Evolutionary conservation across 2,888 invertebrate species (phyloP).

Genomic region (Microchrysa polita): DNA sequence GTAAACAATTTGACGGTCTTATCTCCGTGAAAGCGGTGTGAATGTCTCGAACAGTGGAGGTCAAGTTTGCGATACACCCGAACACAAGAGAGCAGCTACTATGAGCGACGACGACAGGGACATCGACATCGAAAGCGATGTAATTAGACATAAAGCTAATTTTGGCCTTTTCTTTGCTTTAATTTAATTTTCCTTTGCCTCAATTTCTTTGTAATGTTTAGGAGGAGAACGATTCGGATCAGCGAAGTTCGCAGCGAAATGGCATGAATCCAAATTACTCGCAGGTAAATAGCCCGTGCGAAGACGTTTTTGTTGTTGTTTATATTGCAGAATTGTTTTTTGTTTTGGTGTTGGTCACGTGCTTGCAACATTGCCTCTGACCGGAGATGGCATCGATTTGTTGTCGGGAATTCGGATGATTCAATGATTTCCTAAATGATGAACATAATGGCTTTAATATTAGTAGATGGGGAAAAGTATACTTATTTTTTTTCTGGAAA

Average conservation of each 20-base stretch:
- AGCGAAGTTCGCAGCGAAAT: conserved; percentile 70
- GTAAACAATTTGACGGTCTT: too few species aligned
- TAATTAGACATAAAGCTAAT: conserved; percentile 68
- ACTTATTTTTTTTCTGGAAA: too few species aligned
- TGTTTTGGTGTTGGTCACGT: conserved; percentile 15
- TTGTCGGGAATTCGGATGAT: too few species aligned
- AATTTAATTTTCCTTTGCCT: conserved; percentile 49
- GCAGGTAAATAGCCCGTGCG: conserved; percentile 73
- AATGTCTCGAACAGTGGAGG: neutral
- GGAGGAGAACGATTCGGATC: conserved; percentile 85
- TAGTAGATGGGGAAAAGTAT: too few species aligned
- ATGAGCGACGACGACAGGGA: conserved; percentile 97
- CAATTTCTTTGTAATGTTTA: conserved; percentile 66
- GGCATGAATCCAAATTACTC: conserved; percentile 78
- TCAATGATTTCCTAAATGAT: too few species aligned
- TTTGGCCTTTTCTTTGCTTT: conserved; percentile 15
- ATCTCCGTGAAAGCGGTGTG: neutral
- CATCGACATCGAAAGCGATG: conserved; percentile 95
- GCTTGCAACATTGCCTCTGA: neutral
- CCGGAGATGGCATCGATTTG: too few species aligned
- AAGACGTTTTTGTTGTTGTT: conserved; percentile 11
- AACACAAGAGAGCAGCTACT: conserved; percentile 54
- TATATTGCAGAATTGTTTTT: too few species aligned
- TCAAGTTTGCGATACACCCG: neutral
- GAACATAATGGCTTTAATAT: too few species aligned